Base-by-base conservation (phyloP, 53 echinoderm and acorn worm species). In the Temnopleurus reevesii region DNA sequence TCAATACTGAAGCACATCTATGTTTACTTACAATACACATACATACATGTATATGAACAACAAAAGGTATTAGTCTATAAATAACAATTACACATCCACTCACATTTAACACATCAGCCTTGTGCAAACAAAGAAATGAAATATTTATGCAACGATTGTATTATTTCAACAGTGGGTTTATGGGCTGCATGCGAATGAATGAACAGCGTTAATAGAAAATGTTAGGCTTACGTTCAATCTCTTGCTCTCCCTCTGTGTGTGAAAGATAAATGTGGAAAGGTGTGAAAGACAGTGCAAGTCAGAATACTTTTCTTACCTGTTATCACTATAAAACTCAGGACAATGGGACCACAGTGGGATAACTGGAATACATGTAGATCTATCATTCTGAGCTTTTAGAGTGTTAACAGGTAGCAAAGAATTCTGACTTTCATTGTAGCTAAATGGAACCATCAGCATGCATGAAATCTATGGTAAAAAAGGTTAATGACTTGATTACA, bases 221-320 rank as follows among this genome's bases (percentile, higher is more conserved):
- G 71, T 87, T 87, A 87, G n/a, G 88, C 88, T 87, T 87, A 87
- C 88, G 53, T 87, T 87, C 88, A 87, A 3, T 87, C 47, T 64
- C 71, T 33, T 64, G 66, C 4, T 87, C 88, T 66, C 88, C 88
- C 71, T 66, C 88, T 87, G 65, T 87, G 63, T 53, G 49, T 81
- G 53, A 87, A 87, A 87, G 71, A 66, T 51, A 64, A 87, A 66
- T 64, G 66, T 36, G 66, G 41, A 71, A 36, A 71, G 41, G 41
- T 41, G 71, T 71, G 71, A 71, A 41, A 71, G 4, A n/a, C n/a
- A n/a, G n/a, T n/a, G n/a, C n/a, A n/a, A n/a, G n/a, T n/a, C n/a
- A n/a, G n/a, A n/a, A n/a, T n/a, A n/a, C n/a, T n/a, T n/a, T n/a
- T n/a, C n/a, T n/a, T n/a, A n/a, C n/a, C n/a, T n/a, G n/a, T n/a